These are phyloP conservation scores for Eledone cirrhosa DNA, from an alignment of 2,888 invertebrate genomes.

Conservation along the genomic window DNA sequence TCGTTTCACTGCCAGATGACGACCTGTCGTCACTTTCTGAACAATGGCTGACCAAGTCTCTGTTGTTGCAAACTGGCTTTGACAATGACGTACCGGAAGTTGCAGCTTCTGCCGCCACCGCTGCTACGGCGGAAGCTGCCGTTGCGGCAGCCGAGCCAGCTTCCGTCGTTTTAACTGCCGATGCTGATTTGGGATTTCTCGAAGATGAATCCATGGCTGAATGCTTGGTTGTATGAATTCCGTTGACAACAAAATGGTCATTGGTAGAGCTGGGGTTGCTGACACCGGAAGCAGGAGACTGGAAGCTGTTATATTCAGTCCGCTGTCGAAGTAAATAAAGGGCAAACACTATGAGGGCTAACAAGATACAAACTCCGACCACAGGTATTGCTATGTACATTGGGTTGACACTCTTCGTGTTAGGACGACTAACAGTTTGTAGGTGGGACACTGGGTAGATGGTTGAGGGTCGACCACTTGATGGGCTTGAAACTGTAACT, in stretches of 20 bases:
- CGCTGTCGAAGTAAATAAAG: constrained; percentile 62
- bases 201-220: constrained; percentile 37
- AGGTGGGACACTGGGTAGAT: neutral
- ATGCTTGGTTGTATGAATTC: constrained; percentile 18
- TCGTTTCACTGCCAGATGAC: constrained; percentile 60
- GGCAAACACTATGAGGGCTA: constrained; percentile 64
- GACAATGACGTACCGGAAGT: constrained; percentile 37
- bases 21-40: constrained; percentile 62
- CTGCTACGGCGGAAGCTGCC: constrained; percentile 30
- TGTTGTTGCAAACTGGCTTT: constrained; percentile 37
- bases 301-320: constrained; percentile 46
- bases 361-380: constrained; percentile 62
- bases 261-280: constrained; percentile 3
- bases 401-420: constrained; percentile 58
- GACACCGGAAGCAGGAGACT: neutral
- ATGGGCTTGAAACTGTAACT: no score
- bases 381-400: constrained; percentile 65
- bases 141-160: constrained; percentile 34
- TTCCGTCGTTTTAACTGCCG: constrained; percentile 46
- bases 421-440: constrained; percentile 28
- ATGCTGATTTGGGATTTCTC: constrained; percentile 45
- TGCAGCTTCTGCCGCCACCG: constrained; percentile 30
- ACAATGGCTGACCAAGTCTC: constrained; percentile 53
- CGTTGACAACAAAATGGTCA: neutral
- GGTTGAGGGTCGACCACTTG: constrained; percentile 9